Evolutionary conservation across 2,888 invertebrate species (phyloP).

Genomic region (Pterostichus niger): DNA sequence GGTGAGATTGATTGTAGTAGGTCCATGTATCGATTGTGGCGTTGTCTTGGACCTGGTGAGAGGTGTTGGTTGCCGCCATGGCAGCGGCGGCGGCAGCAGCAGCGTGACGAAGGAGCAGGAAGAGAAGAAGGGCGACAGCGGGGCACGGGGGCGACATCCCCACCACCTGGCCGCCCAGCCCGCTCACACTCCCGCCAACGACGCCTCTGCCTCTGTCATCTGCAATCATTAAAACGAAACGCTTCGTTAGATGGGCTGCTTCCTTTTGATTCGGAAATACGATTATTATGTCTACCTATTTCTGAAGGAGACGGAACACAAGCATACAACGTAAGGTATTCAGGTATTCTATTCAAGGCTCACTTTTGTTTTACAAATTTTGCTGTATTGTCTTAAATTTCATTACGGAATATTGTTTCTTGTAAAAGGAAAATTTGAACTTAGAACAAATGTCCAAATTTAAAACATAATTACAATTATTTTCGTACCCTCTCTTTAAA

Average conservation of each 20-base stretch:
- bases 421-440: background rate
- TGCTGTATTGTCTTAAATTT: background rate
- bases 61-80: constrained; percentile 2
- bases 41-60: background rate
- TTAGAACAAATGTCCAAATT: background rate
- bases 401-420: background rate
- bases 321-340: background rate
- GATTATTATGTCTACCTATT: constrained; percentile 40
- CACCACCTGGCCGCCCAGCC: constrained; percentile 47
- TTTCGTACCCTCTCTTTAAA: background rate
- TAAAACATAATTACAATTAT: background rate
- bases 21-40: constrained; percentile 1
- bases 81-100: background rate
- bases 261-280: constrained; percentile 55
- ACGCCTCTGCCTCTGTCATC: constrained; percentile 35
- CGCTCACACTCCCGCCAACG: constrained; percentile 12
- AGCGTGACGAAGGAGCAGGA: constrained; percentile 30
- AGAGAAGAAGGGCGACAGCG: constrained; percentile 40
- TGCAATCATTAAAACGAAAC: constrained; percentile 55
- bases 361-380: constrained; percentile 13
- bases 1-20: constrained; percentile 1
- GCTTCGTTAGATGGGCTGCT: constrained; percentile 40
- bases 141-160: constrained; percentile 46
- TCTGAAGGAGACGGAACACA: constrained; percentile 5
- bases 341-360: background rate